Evolutionary conservation across 2,888 invertebrate genomes (phyloP), one percentile per base, ranked within the genome.

Genomic region (Chaitophorus viminalis): DNA sequence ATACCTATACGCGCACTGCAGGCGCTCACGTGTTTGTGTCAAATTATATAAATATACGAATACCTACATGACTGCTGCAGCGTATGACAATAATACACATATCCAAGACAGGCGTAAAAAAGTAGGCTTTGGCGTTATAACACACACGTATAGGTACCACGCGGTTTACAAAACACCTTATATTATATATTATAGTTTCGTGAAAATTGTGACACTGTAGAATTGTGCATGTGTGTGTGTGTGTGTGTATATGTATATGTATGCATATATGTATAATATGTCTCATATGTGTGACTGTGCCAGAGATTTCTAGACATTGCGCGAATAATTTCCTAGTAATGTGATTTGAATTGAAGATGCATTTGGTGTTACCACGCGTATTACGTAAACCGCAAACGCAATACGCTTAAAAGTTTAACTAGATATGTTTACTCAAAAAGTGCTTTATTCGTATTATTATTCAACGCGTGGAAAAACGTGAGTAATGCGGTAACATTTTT

Each of bases 141-240:
- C 46, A 46, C 46, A 46, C 11, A 1, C n/a, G 4, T 36, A n/a
- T 33, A 82, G 9, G n/a, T n/a, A 25, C 31, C 39, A 29, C n/a
- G 65, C 5, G 36, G 72, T 74, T 82, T 82, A 72, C 82, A 74
- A 82, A 82, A 82, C 54, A n/a, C 33, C n/a, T 68, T 36, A 21
- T 36, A 14, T 11, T 8, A 70, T 78, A 54, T 17, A 3, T 9
- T 68, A 70, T 70, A 70, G 14, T 46, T 70, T 82, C 52, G 82
- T 82, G 46, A 52, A 82, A 82, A 70, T 14, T 52, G 52, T 82
- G 70, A 31, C 25, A 25, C 70, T 46, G 46, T 46, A n/a, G n/a
- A n/a, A n/a, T n/a, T n/a, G n/a, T n/a, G n/a, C n/a, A n/a, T n/a
- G n/a, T n/a, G n/a, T n/a, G n/a, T n/a, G n/a, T n/a, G n/a, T n/a